Conservation (phyloP, 2,888 invertebrate species). For the Dryobotodes eremita region DNA sequence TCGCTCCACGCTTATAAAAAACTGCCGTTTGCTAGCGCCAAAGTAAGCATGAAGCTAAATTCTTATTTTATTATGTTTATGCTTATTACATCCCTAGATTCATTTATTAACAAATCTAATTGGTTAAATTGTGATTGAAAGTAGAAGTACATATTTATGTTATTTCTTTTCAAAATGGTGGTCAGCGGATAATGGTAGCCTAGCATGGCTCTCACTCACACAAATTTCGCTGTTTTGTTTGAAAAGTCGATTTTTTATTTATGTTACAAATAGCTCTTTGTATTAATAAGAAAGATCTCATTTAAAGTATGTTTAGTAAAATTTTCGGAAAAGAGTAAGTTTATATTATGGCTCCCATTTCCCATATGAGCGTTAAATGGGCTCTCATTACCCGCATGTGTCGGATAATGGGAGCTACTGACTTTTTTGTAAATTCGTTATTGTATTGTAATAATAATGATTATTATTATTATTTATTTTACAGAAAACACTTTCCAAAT, state of each 20-base stretch:
- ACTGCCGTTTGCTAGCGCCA: not conserved
- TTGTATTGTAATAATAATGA: not conserved
- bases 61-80: no score
- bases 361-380: not conserved
- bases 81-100: no score
- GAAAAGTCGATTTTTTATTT: no score
- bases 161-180: not conserved
- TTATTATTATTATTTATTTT: no score
- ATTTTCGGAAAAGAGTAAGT: not conserved
- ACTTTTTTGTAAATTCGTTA: not conserved
- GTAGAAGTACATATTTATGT: not conserved
- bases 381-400: not conserved
- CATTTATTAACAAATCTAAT: no score
- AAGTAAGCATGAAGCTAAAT: no score
- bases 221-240: not conserved
- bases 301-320: not conserved
- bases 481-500: no score
- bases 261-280: no score
- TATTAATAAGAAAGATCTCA: not conserved
- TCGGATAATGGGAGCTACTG: not conserved
- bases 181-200: not conserved
- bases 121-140: no score
- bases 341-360: no score
- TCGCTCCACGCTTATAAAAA: no score
- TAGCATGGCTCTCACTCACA: not conserved